Conservation (phyloP, 2,888 invertebrate species). For the Leucophora obtusa region DNA sequence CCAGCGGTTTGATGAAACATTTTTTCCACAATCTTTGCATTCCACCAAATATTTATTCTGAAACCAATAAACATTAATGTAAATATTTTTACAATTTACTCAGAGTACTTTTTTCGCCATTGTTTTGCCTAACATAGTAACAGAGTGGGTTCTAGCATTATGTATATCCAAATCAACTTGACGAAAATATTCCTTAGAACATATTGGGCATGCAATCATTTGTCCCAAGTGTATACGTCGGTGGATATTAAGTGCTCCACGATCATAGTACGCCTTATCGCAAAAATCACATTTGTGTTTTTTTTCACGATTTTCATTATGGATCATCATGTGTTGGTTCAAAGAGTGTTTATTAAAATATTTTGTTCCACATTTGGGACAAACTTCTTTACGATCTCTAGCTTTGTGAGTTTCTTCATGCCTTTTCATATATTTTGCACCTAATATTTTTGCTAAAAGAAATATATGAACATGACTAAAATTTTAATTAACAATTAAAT, state of each 20-base stretch:
- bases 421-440: conserved; percentile 19
- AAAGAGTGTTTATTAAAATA: neutral
- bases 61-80: neutral
- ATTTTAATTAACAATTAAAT: neutral
- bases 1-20: neutral
- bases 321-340: neutral
- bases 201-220: neutral
- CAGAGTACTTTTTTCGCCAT: neutral
- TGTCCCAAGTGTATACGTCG: neutral
- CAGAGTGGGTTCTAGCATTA: conserved; percentile 36
- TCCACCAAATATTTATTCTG: neutral
- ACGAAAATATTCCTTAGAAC: neutral
- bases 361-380: neutral
- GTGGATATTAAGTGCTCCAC: neutral
- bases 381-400: neutral
- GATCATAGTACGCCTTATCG: neutral
- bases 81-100: neutral
- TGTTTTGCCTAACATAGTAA: neutral
- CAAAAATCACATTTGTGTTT: conserved; percentile 7
- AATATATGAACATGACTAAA: neutral
- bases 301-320: neutral
- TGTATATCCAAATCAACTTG: neutral
- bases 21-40: conserved; percentile 20
- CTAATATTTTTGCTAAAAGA: conserved; percentile 48
- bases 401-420: neutral